A percentile compares a stretch with the other conserved stretches of the same genome.
Conservation (phyloP, 2,888 invertebrate genomes). For the Eristalis tenax region DNA sequence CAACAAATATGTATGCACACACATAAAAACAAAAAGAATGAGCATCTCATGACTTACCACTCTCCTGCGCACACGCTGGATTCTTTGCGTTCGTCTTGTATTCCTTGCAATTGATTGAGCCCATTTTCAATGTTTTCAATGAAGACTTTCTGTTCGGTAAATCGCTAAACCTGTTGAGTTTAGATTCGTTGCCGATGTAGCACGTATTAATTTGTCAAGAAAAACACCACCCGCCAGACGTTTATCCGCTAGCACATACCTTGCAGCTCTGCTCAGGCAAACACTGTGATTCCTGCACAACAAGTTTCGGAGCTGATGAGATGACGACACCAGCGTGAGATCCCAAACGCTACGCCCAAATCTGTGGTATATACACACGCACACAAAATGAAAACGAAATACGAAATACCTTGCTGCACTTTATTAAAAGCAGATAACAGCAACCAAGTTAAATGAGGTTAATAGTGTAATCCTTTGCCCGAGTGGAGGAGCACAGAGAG, state of each 20-base stretch:
- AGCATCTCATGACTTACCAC: constrained; percentile 57
- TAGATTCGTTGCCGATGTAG: background rate
- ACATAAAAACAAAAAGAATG: too few species aligned
- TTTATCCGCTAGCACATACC: constrained; percentile 42
- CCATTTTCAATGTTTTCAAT: constrained; percentile 74
- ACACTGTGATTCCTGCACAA: constrained; percentile 19
- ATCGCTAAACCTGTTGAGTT: constrained; percentile 56
- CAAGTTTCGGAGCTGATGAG: constrained; percentile 27
- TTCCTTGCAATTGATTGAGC: constrained; percentile 79
- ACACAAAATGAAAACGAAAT: constrained; percentile 11
- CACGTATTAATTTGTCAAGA: background rate
- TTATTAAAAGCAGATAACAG: constrained; percentile 6
- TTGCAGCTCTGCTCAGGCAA: constrained; percentile 17
- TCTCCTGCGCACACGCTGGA: constrained; percentile 64
- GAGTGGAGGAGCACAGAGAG: background rate
- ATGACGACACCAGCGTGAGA: constrained; percentile 51
- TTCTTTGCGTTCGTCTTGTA: constrained; percentile 76
- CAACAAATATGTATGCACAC: background rate
- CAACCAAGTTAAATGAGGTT: background rate
- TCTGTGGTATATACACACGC: constrained; percentile 4
- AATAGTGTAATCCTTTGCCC: background rate
- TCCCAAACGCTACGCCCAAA: constrained; percentile 44
- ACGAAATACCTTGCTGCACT: constrained; percentile 37
- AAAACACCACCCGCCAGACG: background rate
- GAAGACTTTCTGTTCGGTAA: constrained; percentile 8